Base-by-base conservation (phyloP, 2,797 vertebrate species). In the Lacerta bilineata region DNA sequence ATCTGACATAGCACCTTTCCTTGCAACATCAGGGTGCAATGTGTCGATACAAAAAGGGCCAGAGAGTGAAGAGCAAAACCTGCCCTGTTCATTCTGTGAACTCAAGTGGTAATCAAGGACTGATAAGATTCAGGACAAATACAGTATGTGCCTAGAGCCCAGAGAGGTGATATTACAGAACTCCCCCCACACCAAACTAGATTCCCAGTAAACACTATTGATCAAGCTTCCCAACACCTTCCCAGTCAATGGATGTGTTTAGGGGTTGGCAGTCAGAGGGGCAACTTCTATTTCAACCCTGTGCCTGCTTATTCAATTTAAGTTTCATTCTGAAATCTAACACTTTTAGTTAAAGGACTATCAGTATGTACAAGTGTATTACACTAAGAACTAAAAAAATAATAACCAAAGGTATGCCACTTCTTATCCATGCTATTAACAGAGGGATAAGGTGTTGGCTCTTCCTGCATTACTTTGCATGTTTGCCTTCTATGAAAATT, bases 41-140 rank as follows among this genome's bases (percentile, higher is more conserved):
- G 13, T 5, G n/a, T 86, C 25, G 66, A 10, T 61, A 71, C 29
- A 82, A 61, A 76, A 85, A 8, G 41, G 20, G 50, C 15, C 55
- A 68, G 77, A 90, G 82, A 76, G 23, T 64, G 66, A 89, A 85
- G 78, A 85, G 77, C 78, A 88, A 85, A 85, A 68, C 66, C 17
- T 77, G 18, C 8, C 43, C 17, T 77, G 13, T 8, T 71, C n/a
- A 39, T 41, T 66, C 39, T 39, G 15, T n/a, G 27, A 50, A 79
- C 39, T 86, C 25, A 75, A 85, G 77, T 6, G n/a, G 46, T 66
- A 91, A 86, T 41, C 0, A 84, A 90, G 71, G 23, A 81, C 0
- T 87, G 18, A 2, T 86, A 29, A 33, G 41, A 4, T 90, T 91
- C 41, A 79, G 29, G 64, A 7, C 17, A 88, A 33, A 84, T 46